These are phyloP conservation scores for Hyposmocoma kahamanoa DNA, from an alignment of 1,140 invertebrate species.

Conservation along the genomic window DNA sequence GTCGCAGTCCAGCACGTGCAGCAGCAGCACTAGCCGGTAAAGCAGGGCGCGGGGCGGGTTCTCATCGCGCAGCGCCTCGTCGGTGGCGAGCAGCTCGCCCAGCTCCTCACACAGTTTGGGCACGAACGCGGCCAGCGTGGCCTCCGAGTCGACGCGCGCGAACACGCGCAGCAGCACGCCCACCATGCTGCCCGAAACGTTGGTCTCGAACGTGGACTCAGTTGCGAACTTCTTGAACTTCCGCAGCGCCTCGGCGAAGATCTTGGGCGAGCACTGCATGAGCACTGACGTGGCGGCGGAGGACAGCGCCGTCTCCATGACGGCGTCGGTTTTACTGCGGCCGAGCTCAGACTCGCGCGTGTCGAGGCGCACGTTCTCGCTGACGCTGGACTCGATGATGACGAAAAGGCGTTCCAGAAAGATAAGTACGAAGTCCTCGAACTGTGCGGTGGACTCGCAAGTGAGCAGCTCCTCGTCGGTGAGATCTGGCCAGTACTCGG, in stretches of 20 bases:
- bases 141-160: slow-evolving; percentile 78
- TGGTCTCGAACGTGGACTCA: slow-evolving; percentile 84
- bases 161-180: slow-evolving; percentile 82
- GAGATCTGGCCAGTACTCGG: slow-evolving; percentile 78
- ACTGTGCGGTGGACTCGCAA: slow-evolving; percentile 86
- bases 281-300: slow-evolving; percentile 80
- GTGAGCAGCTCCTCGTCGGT: slow-evolving; percentile 85
- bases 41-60: slow-evolving; percentile 85
- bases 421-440: slow-evolving; percentile 90
- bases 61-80: slow-evolving; percentile 78
- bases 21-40: slow-evolving; percentile 85
- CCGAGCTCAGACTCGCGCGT: slow-evolving; percentile 74
- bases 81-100: slow-evolving; percentile 67
- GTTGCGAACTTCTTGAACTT: slow-evolving; percentile 85
- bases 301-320: slow-evolving; percentile 81
- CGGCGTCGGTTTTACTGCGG: slow-evolving; percentile 81
- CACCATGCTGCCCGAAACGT: slow-evolving; percentile 86
- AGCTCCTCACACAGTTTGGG: slow-evolving; percentile 79
- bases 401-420: slow-evolving; percentile 87
- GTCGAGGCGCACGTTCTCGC: slow-evolving; percentile 80
- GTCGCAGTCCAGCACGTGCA: slow-evolving; percentile 79
- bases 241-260: slow-evolving; percentile 80
- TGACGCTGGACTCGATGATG: slow-evolving; percentile 82
- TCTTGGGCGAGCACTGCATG: slow-evolving; percentile 70
- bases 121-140: slow-evolving; percentile 82